Evolutionary conservation across 2,888 invertebrate species (phyloP).

Genomic region (Aleiodes testaceus): DNA sequence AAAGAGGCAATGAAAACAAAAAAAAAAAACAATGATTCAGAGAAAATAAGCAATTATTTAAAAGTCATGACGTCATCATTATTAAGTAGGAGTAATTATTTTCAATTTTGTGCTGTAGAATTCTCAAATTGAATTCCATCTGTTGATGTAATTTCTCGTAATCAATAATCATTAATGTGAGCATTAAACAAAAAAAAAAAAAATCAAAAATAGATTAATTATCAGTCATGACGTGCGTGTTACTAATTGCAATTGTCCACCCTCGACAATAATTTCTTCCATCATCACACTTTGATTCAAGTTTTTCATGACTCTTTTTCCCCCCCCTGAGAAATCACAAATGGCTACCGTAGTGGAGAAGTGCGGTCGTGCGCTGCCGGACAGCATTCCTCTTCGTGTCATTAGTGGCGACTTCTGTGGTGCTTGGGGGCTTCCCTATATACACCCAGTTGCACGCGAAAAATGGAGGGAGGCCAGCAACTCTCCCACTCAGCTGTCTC

Average conservation of each 20-base stretch:
- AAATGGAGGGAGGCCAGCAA: slow-evolving; percentile 36
- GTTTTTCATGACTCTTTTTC: slow-evolving; percentile 57
- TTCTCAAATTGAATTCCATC: no score
- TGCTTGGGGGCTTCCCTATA: slow-evolving; percentile 58
- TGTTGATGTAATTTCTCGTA: neutral
- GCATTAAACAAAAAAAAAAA: slow-evolving; percentile 40
- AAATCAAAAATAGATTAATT: slow-evolving; percentile 6
- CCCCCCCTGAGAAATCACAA: slow-evolving; percentile 64
- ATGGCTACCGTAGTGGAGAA: slow-evolving; percentile 65
- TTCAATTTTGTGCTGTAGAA: no score
- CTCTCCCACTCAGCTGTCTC: slow-evolving; percentile 40
- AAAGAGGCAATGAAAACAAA: no score
- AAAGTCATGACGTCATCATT: no score
- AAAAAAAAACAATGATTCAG: no score
- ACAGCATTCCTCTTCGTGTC: slow-evolving; percentile 71
- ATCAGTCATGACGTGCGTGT: slow-evolving; percentile 48
- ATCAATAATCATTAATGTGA: neutral
- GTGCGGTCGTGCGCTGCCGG: slow-evolving; percentile 62
- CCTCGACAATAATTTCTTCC: slow-evolving; percentile 41
- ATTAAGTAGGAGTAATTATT: no score
- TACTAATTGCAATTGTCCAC: slow-evolving; percentile 61
- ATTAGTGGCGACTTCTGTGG: slow-evolving; percentile 69
- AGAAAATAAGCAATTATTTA: no score
- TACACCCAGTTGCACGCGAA: slow-evolving; percentile 38
- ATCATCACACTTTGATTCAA: slow-evolving; percentile 69